These are phyloP conservation scores for Austrofundulus limnaeus DNA, from an alignment of 2,113 vertebrate species.

Conservation along the genomic window DNA sequence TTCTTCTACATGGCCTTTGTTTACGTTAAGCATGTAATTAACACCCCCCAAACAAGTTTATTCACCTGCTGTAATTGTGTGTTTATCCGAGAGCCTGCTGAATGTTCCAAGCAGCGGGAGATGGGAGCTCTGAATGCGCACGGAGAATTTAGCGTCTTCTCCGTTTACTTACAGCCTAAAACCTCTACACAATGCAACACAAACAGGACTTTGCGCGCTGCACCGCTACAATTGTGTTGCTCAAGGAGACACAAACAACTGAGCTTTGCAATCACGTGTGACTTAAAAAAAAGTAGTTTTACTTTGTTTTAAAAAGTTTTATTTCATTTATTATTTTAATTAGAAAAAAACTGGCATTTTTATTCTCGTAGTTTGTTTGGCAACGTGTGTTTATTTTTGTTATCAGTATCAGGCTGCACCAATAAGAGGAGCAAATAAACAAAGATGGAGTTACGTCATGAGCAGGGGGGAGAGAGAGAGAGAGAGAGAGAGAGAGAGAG, in stretches of 20 bases:
- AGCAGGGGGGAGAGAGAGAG: slow-evolving; percentile 41
- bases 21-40: slow-evolving; percentile 85
- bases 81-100: slow-evolving; percentile 79
- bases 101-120: slow-evolving; percentile 81
- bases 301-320: neutral
- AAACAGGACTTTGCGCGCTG: slow-evolving; percentile 24
- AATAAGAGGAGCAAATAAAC: slow-evolving; percentile 69
- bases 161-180: slow-evolving; percentile 74
- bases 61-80: slow-evolving; percentile 85
- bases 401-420: slow-evolving; percentile 55
- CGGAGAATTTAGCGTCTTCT: slow-evolving; percentile 71
- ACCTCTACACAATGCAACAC: slow-evolving; percentile 61
- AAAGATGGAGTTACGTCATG: slow-evolving; percentile 73
- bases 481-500: slow-evolving; percentile 53
- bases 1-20: slow-evolving; percentile 84
- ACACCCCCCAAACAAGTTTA: slow-evolving; percentile 84
- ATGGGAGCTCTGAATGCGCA: slow-evolving; percentile 71
- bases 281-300: neutral
- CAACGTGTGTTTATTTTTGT: slow-evolving; percentile 13
- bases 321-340: neutral
- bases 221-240: slow-evolving; percentile 2
- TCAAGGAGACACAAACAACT: slow-evolving; percentile 1
- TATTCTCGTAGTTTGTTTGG: slow-evolving; percentile 15
- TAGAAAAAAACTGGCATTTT: neutral
- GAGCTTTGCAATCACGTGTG: neutral